Percentiles rank a stretch among this genome's conserved stretches.
Evolutionary conservation across 2,888 invertebrate species (phyloP).

Genomic region (Hymenopus coronatus): DNA sequence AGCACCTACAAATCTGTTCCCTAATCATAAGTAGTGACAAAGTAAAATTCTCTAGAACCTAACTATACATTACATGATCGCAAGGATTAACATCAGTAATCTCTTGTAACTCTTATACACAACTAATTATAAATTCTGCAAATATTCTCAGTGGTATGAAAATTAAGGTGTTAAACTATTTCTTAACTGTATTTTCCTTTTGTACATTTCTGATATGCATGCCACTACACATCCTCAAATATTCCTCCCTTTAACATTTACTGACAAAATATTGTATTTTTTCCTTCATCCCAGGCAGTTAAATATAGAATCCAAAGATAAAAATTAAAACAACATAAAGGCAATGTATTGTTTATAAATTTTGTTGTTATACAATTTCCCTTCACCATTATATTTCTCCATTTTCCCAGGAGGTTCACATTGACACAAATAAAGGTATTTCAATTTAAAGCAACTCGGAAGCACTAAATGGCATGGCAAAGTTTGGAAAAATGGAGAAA

Average conservation of each 20-base stretch:
- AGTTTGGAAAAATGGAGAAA: not conserved
- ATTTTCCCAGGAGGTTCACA: not conserved
- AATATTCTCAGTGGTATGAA: no score
- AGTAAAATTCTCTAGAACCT: no score
- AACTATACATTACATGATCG: no score
- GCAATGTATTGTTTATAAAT: not conserved
- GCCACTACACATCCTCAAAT: not conserved
- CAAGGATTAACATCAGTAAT: no score
- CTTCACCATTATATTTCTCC: not conserved
- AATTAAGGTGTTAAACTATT: no score
- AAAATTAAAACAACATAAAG: not conserved
- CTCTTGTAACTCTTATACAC: no score
- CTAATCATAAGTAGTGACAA: no score
- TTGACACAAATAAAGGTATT: not conserved
- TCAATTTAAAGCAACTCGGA: not conserved
- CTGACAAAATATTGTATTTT: not conserved
- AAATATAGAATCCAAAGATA: not conserved
- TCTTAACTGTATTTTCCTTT: no score
- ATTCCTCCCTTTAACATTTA: not conserved
- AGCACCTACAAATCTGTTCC: no score
- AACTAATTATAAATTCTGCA: no score
- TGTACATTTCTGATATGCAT: not conserved
- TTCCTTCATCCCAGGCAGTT: not conserved
- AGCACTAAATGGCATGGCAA: not conserved
- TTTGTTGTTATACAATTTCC: not conserved